A percentile compares a stretch with the other conserved stretches of the same genome.
phyloP scores from a whole-genome alignment of 2,797 vertebrate genomes.

The Micropoecilia bifurca region DNA sequence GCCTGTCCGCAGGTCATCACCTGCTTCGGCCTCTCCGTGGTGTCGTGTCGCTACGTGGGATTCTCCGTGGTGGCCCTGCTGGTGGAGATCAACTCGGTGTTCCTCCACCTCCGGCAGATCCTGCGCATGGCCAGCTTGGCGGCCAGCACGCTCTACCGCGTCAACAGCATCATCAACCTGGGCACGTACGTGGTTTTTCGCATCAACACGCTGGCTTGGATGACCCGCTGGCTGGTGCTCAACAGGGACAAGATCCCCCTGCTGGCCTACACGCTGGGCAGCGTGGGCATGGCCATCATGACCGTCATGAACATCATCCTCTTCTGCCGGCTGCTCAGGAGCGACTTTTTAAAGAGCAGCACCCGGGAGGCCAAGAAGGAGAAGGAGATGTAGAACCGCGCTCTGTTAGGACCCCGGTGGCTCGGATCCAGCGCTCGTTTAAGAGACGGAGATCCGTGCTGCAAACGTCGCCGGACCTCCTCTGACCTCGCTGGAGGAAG shows the following conservation, averaged over 20 bases:
- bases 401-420: constrained; percentile 20
- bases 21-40: constrained; percentile 87
- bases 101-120: constrained; percentile 89
- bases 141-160: constrained; percentile 78
- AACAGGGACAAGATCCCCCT: constrained; percentile 86
- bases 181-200: constrained; percentile 91
- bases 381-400: constrained; percentile 68
- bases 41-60: constrained; percentile 85
- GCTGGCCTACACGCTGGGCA: constrained; percentile 84
- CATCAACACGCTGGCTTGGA: constrained; percentile 92
- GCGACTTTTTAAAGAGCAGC: constrained; percentile 84
- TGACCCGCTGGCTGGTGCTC: constrained; percentile 90
- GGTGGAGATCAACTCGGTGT: constrained; percentile 93
- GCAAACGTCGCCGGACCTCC: constrained; percentile 5
- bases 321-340: constrained; percentile 87
- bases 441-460: not conserved
- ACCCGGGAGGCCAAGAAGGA: constrained; percentile 73
- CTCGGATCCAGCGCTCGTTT: constrained; percentile 22
- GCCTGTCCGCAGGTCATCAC: constrained; percentile 84
- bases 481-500: constrained; percentile 25
- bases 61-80: constrained; percentile 90
- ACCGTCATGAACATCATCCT: constrained; percentile 87
- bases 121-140: constrained; percentile 86
- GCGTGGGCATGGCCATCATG: constrained; percentile 89
- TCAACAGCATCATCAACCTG: constrained; percentile 91